These are phyloP conservation scores for Xiphorhynchus erythropygius DNA, from an alignment of 2,797 vertebrate species.

Conservation along the genomic window DNA sequence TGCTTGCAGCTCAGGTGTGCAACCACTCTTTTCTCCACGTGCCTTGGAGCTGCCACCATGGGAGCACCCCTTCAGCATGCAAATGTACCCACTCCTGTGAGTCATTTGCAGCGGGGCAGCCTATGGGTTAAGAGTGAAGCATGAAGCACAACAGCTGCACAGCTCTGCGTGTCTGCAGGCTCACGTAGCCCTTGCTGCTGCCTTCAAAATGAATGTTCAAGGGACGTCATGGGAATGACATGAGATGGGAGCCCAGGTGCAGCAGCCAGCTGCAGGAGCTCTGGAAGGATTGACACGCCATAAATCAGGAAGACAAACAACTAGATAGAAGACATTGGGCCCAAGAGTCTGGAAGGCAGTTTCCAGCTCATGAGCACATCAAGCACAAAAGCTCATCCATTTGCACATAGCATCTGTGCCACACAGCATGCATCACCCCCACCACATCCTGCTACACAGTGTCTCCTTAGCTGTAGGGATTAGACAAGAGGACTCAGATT, in stretches of 20 bases:
- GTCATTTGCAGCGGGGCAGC: background rate
- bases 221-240: background rate
- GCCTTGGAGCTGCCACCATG: background rate
- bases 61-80: background rate
- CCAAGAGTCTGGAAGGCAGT: conserved; percentile 10
- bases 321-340: background rate
- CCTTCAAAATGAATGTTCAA: background rate
- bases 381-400: conserved; percentile 29
- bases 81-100: background rate
- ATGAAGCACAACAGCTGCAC: background rate
- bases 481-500: rapidly evolving
- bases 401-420: background rate
- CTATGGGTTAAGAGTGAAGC: background rate
- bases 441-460: background rate
- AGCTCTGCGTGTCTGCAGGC: background rate
- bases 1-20: background rate
- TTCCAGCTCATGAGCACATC: background rate
- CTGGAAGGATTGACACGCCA: background rate
- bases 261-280: conserved; percentile 26
- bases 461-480: background rate
- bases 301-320: conserved; percentile 39
- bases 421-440: conserved; percentile 5
- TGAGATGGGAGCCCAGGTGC: background rate
- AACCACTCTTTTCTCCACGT: background rate
- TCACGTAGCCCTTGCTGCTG: background rate